Evolutionary conservation across 30 jellyfish, hydroid and myxozoan genomes (phyloP), one percentile per base, ranked within the genome.

Genomic region (Mastigias papua): DNA sequence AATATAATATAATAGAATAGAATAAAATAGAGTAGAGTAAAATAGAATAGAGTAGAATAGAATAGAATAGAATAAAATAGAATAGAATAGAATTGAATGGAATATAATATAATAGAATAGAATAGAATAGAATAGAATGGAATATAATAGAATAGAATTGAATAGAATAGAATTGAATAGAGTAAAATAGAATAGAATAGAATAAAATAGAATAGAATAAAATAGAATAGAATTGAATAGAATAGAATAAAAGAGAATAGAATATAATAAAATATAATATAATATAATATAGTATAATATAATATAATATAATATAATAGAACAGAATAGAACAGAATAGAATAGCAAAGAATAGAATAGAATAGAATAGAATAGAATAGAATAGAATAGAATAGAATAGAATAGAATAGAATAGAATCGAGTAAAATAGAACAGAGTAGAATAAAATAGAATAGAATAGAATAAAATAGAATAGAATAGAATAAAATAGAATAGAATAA

Each of bases 381-480:
- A n/a, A n/a, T n/a, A n/a, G n/a, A n/a, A n/a, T n/a, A n/a, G n/a
- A n/a, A n/a, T n/a, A n/a, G n/a, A n/a, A n/a, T n/a, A n/a, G n/a
- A n/a, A n/a, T n/a, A n/a, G n/a, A n/a, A n/a, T n/a, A n/a, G n/a
- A n/a, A n/a, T n/a, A n/a, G n/a, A n/a, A n/a, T n/a, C n/a, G n/a
- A n/a, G n/a, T n/a, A n/a, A n/a, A n/a, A n/a, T n/a, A n/a, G n/a
- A n/a, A n/a, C n/a, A n/a, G n/a, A n/a, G n/a, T n/a, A n/a, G n/a
- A n/a, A n/a, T n/a, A n/a, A n/a, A n/a, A n/a, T n/a, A n/a, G n/a
- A n/a, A n/a, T n/a, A n/a, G n/a, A n/a, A n/a, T n/a, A n/a, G n/a
- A n/a, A n/a, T n/a, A n/a, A n/a, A n/a, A n/a, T 62, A 62, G 74
- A 62, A 62, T 62, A 62, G 74, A 62, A 62, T 62, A 19, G 74